Evolutionary conservation across 2,888 invertebrate species (phyloP).

Genomic region (Osedax fenrisi): DNA sequence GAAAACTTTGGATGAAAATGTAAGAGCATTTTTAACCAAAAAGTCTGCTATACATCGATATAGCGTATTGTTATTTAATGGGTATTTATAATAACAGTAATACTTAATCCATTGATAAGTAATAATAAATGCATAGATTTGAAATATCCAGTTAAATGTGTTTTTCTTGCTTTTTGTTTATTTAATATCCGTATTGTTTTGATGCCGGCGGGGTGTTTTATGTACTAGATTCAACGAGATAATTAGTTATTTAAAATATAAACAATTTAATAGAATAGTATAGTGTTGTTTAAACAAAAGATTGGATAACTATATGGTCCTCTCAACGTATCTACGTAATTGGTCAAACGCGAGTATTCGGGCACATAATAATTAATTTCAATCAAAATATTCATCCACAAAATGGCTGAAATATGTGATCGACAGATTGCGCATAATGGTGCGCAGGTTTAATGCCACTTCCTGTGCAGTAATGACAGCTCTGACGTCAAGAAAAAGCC

Average conservation of each 20-base stretch:
- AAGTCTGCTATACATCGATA: too few relatives aligned
- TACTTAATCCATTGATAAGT: neutral
- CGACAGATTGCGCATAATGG: neutral
- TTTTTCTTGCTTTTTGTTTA: neutral
- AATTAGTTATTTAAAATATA: neutral
- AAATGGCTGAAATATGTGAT: neutral
- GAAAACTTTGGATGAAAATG: neutral
- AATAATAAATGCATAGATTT: neutral
- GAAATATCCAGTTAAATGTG: neutral
- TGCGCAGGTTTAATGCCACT: neutral
- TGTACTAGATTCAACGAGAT: neutral
- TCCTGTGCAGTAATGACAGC: neutral
- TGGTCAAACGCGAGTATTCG: neutral
- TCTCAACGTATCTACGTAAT: neutral
- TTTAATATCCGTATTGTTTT: neutral
- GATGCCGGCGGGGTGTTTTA: neutral
- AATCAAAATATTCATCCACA: neutral
- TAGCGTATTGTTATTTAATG: too few relatives aligned
- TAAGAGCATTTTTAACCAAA: neutral
- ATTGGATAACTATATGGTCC: neutral
- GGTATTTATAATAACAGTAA: too few relatives aligned
- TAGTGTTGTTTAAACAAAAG: neutral
- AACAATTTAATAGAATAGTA: neutral
- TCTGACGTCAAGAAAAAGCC: neutral
- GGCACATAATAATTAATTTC: neutral